Evolutionary conservation across 2,888 invertebrate genomes (phyloP).

Genomic region (Cantharis rustica): DNA sequence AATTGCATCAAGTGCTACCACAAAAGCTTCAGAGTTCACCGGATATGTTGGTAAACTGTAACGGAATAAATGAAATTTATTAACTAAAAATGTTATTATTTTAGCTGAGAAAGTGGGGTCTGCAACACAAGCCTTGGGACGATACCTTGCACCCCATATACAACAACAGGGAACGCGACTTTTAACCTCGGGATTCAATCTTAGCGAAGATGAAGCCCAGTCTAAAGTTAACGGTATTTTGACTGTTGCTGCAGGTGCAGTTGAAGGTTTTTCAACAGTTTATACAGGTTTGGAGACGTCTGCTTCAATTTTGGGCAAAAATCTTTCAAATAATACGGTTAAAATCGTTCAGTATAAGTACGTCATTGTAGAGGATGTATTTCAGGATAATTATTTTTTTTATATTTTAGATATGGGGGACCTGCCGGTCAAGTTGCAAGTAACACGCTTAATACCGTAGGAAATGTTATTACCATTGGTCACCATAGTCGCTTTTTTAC

Average conservation of each 20-base stretch:
- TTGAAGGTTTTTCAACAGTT: constrained; percentile 72
- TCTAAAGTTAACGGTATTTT: constrained; percentile 63
- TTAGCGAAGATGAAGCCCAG: constrained; percentile 60
- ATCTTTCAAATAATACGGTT: constrained; percentile 73
- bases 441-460: constrained; percentile 70
- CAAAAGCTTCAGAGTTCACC: constrained; percentile 70
- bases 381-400: neutral
- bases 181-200: constrained; percentile 61
- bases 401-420: constrained; percentile 65
- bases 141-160: constrained; percentile 70
- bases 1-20: constrained; percentile 69
- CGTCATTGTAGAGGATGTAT: constrained; percentile 38
- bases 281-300: constrained; percentile 74
- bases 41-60: constrained; percentile 63
- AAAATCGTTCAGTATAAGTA: constrained; percentile 75
- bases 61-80: neutral
- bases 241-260: constrained; percentile 72
- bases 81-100: constrained; percentile 14
- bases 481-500: constrained; percentile 69
- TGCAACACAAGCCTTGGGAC: constrained; percentile 70
- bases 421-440: constrained; percentile 69
- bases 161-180: constrained; percentile 66
- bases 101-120: constrained; percentile 65
- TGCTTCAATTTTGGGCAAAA: constrained; percentile 67
- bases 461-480: constrained; percentile 70